Conservation (phyloP, 1,140 invertebrate genomes). For the Anoplolepis gracilipes region DNA sequence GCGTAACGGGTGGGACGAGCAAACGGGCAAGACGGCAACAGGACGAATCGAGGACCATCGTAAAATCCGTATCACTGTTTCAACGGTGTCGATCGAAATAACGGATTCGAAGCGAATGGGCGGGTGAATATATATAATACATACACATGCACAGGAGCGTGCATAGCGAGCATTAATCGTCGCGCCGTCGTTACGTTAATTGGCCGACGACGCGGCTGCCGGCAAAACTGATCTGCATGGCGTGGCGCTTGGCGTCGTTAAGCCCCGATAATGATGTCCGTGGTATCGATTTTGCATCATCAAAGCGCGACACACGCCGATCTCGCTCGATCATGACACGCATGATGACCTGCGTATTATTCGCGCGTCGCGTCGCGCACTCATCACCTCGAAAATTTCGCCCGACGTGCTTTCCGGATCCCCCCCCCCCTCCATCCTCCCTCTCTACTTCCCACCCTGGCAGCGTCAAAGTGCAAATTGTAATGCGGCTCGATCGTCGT, state of each 20-base stretch:
- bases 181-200: conserved; percentile 52
- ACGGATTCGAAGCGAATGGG: conserved; percentile 51
- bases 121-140: neutral
- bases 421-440: neutral
- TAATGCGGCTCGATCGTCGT: conserved; percentile 44
- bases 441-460: too few relatives aligned
- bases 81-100: conserved; percentile 34
- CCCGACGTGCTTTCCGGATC: conserved; percentile 44
- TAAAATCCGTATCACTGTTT: conserved; percentile 59
- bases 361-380: conserved; percentile 45
- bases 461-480: conserved; percentile 55
- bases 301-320: conserved; percentile 52
- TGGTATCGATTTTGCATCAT: conserved; percentile 61
- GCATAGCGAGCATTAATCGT: conserved; percentile 38
- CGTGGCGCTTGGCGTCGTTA: conserved; percentile 38
- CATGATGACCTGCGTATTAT: conserved; percentile 31
- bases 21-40: conserved; percentile 34
- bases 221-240: conserved; percentile 47
- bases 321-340: conserved; percentile 38
- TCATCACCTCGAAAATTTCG: conserved; percentile 59
- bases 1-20: conserved; percentile 36
- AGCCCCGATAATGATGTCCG: conserved; percentile 60
- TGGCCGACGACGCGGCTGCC: conserved; percentile 34
- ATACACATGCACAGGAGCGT: neutral
- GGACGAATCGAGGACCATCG: conserved; percentile 45